Evolutionary conservation across 2,797 vertebrate species (phyloP).

Genomic region (Macroramphosus scolopax): DNA sequence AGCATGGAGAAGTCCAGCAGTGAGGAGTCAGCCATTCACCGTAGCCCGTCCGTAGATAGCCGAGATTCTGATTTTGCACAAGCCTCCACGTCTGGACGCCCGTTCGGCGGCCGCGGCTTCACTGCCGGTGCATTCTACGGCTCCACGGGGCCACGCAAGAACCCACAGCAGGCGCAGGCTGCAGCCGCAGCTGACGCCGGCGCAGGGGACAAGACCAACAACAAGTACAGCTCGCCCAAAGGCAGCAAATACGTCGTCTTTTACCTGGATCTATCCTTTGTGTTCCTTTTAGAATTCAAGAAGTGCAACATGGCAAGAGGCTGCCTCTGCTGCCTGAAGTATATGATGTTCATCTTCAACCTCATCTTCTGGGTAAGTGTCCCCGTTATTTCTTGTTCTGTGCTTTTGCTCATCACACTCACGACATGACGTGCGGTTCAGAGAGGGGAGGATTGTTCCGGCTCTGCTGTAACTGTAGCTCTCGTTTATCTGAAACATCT

Average conservation of each 20-base stretch:
- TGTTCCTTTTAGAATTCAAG: slow-evolving; percentile 99
- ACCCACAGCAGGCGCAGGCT: slow-evolving; percentile 68
- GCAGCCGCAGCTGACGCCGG: slow-evolving; percentile 60
- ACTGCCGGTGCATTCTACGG: slow-evolving; percentile 97
- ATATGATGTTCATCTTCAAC: slow-evolving; percentile 99
- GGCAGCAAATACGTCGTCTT: slow-evolving; percentile 99
- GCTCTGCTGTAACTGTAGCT: too few species aligned
- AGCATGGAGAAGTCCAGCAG: slow-evolving; percentile 99
- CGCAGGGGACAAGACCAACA: slow-evolving; percentile 77
- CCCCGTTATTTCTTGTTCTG: too few species aligned
- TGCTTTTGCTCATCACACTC: too few species aligned
- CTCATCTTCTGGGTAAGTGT: slow-evolving; percentile 99
- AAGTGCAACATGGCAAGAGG: slow-evolving; percentile 99
- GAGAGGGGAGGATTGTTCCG: too few species aligned
- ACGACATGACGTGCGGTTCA: too few species aligned
- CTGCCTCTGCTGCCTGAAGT: slow-evolving; percentile 99
- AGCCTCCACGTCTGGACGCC: slow-evolving; percentile 90
- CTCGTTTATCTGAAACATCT: too few species aligned
- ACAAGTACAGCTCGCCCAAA: slow-evolving; percentile 89
- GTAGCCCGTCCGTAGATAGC: slow-evolving; percentile 98
- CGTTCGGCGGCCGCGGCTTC: slow-evolving; percentile 92
- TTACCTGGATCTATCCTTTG: slow-evolving; percentile 99
- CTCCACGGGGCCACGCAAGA: slow-evolving; percentile 84
- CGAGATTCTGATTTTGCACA: slow-evolving; percentile 91
- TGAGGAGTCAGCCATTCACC: slow-evolving; percentile 97